A percentile compares a stretch with the other conserved stretches of the same genome.
These are phyloP conservation scores for Romanogobio albipinnatus DNA, from an alignment of 2,113 vertebrate species.

Conservation along the genomic window DNA sequence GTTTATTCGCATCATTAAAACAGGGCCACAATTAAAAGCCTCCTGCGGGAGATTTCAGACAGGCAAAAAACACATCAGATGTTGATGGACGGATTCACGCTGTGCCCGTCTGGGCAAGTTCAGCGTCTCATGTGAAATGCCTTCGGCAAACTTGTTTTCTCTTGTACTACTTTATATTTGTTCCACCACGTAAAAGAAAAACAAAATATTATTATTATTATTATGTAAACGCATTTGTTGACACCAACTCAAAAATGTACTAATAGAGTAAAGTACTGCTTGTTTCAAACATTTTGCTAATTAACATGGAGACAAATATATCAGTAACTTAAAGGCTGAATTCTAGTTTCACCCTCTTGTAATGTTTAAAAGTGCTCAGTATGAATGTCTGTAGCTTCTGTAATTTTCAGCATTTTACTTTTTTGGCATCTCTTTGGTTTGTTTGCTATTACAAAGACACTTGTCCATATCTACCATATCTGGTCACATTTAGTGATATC, in stretches of 20 bases:
- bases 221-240: neutral
- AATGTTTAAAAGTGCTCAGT: neutral
- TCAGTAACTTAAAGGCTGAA: neutral
- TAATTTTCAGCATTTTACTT: no score
- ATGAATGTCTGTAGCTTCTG: neutral
- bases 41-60: slow-evolving; percentile 15
- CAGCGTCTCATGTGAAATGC: slow-evolving; percentile 13
- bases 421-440: no score
- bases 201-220: no score
- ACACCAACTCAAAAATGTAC: neutral
- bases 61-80: slow-evolving; percentile 31
- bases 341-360: neutral
- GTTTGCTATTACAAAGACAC: no score
- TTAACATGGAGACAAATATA: neutral
- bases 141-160: neutral
- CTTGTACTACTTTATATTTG: neutral
- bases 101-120: slow-evolving; percentile 39
- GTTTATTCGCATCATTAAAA: slow-evolving; percentile 43
- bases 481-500: no score
- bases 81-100: slow-evolving; percentile 27
- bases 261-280: neutral
- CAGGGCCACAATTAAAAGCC: slow-evolving; percentile 43
- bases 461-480: no score
- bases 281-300: neutral
- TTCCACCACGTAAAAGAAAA: neutral